Evolutionary conservation across 2,888 invertebrate genomes (phyloP), one percentile per base, ranked within the genome.

Genomic region (Cerastis leucographa): DNA sequence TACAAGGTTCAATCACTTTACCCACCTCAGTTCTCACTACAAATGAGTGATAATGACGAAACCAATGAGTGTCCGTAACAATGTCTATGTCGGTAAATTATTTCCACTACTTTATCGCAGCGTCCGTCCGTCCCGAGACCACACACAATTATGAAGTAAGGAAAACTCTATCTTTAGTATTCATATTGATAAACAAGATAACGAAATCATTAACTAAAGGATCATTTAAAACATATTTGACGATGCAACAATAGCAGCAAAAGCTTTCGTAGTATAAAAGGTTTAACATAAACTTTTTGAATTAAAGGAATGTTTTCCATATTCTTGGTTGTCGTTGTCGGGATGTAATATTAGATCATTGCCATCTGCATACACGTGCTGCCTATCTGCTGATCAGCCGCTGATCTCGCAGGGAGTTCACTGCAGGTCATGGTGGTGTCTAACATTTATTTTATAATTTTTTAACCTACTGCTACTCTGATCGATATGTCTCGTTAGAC

Each of bases 191-290:
- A 78, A 64, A 51, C 49, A n/a, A 78, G 82, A 82, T 71, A 69
- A 78, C 83, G 74, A 78, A 69, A 64, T 74, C 78, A 76, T 67
- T 73, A 51, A 82, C 68, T 59, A 69, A 82, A 51, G 44, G 46
- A 61, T 42, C 17, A 65, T 74, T 71, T 59, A 71, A 67, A 35
- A 29, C 2, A 42, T 29, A 22, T 49, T 66, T 68, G 14, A n/a
- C 12, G 22, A 29, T 22, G 51, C 14, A n/a, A 54, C 42, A 72
- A 59, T 25, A 29, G 42, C 51, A 25, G 25, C 4, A 14, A 49
- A 25, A 66, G 65, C 61, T 73, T 81, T 49, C n/a, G 61, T 40
- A 8, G 35, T 29, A 14, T 25, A 64, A 25, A 35, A 56, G 9
- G 29, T 29, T 56, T 17, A 49, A 61, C 61, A 35, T 44, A 42